A percentile compares a stretch with the other conserved stretches of the same genome.
Conservation (phyloP, 2,113 vertebrate species). For the Sylvia atricapilla region DNA sequence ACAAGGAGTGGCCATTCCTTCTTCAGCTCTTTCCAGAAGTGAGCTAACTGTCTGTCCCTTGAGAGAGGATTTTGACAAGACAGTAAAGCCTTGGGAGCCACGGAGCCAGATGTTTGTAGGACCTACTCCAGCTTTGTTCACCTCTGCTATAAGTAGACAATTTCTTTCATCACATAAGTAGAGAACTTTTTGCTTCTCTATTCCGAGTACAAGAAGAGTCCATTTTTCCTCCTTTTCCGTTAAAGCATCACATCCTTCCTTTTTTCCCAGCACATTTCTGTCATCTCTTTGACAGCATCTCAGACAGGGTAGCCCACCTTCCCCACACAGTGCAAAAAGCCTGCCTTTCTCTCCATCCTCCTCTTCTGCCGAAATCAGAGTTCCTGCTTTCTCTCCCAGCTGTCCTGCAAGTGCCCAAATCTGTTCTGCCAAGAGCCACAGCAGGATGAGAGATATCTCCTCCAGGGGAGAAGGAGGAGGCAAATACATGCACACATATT, state of each 20-base stretch:
- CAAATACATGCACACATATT: not conserved
- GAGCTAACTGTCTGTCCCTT: not conserved
- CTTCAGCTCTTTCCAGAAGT: not conserved
- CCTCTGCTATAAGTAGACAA: not conserved
- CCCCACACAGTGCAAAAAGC: not conserved
- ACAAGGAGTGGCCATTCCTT: not conserved
- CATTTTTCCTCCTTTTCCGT: not conserved
- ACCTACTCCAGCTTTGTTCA: not conserved
- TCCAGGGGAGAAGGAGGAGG: not conserved
- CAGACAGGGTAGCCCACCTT: not conserved
- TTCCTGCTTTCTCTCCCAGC: not conserved
- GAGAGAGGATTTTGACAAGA: not conserved
- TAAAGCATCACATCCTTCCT: not conserved
- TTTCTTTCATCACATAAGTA: not conserved
- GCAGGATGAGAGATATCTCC: not conserved
- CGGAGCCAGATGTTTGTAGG: not conserved
- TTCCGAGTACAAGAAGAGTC: not conserved
- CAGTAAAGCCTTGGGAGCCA: not conserved
- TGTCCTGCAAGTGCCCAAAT: not conserved
- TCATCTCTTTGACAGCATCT: not conserved
- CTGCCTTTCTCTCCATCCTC: not conserved
- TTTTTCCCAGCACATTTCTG: not conserved
- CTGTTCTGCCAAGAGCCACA: not conserved
- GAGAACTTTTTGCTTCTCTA: not conserved
- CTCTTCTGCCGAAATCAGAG: not conserved